These are phyloP conservation scores for Yponomeuta evonymella DNA, from an alignment of 2,888 invertebrate species.

Conservation along the genomic window DNA sequence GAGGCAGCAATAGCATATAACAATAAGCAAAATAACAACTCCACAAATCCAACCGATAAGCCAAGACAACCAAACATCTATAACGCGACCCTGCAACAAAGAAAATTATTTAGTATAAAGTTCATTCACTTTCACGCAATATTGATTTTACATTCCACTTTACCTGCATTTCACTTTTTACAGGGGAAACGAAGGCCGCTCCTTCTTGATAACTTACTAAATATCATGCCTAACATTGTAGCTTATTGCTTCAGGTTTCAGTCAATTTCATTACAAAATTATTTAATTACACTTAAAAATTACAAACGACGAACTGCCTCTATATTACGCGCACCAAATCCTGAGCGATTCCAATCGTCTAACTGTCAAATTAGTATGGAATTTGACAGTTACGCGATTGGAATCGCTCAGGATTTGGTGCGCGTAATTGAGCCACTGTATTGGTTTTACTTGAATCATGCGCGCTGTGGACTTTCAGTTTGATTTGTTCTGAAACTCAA, in stretches of 20 bases:
- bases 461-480: conserved; percentile 36
- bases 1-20: conserved; percentile 81
- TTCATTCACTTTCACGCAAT: conserved; percentile 20
- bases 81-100: conserved; percentile 65
- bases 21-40: conserved; percentile 78
- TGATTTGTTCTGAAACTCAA: conserved; percentile 24
- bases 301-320: conserved; percentile 27
- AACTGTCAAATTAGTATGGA: too few species aligned
- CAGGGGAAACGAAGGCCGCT: conserved; percentile 52
- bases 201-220: conserved; percentile 45
- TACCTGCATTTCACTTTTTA: conserved; percentile 70
- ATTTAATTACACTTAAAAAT: conserved; percentile 23
- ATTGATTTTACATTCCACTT: conserved; percentile 31
- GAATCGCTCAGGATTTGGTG: too few species aligned
- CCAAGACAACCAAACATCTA: conserved; percentile 75
- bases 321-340: too few species aligned
- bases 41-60: conserved; percentile 79
- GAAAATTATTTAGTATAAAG: conserved; percentile 12
- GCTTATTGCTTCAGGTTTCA: conserved; percentile 35
- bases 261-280: conserved; percentile 32
- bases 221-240: conserved; percentile 55
- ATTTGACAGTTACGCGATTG: too few species aligned
- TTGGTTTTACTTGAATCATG: conserved; percentile 30
- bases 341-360: too few species aligned
- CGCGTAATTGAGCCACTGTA: too few species aligned